phyloP scores from a whole-genome alignment of 1,140 invertebrate species.

The Babylonia areolata region DNA sequence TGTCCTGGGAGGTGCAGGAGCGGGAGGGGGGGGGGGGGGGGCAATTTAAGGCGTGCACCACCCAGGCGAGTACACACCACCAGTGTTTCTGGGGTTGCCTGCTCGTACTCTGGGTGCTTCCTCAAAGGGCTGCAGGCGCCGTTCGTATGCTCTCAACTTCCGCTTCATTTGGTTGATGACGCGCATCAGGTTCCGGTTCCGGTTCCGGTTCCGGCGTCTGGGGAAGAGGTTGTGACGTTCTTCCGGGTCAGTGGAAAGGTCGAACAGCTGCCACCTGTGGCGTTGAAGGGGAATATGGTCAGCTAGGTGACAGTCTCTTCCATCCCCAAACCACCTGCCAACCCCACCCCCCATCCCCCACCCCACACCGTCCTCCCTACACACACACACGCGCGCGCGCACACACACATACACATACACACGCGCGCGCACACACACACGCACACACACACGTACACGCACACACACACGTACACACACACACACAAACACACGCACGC shows the following conservation, averaged over 20 bases:
- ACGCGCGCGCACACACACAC: too few species aligned
- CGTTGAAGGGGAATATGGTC: background rate
- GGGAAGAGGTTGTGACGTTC: slow-evolving; percentile 31
- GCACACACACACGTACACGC: too few species aligned
- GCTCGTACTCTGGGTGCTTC: background rate
- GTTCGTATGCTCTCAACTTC: background rate
- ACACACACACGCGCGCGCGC: background rate
- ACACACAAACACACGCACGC: too few species aligned
- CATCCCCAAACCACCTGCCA: too few species aligned
- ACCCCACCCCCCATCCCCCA: too few species aligned
- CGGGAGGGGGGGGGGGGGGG: background rate
- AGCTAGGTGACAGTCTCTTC: background rate
- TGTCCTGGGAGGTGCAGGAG: background rate
- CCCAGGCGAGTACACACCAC: slow-evolving; percentile 17
- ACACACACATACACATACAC: too few species aligned
- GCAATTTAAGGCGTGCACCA: background rate
- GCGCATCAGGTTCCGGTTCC: background rate
- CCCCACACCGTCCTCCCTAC: too few species aligned
- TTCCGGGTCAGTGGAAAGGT: slow-evolving; percentile 11
- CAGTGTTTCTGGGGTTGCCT: background rate
- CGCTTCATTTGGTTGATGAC: background rate
- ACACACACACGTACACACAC: too few species aligned
- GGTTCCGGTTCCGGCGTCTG: background rate
- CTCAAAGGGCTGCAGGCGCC: slow-evolving; percentile 6
- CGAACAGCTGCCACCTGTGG: slow-evolving; percentile 32